Base-by-base conservation (phyloP, 2,888 invertebrate genomes). In the Corythucha ciliata region DNA sequence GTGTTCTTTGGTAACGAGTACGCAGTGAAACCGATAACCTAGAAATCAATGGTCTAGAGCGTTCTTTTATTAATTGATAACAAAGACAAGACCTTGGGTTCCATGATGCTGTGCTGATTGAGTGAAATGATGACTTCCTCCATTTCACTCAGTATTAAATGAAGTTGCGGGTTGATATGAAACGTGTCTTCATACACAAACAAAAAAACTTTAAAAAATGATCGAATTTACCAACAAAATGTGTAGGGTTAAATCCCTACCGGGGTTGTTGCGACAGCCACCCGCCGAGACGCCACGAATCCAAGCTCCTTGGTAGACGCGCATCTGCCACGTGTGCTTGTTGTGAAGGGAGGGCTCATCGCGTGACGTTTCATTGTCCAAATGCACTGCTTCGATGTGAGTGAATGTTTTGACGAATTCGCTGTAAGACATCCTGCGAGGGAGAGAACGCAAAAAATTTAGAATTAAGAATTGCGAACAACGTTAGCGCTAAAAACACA, bases 131-230 rank as follows among this genome's bases (percentile, higher is more conserved):
- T 79, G 1, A 88, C 80, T 68, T 85, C 84, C 64, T 85, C 84
- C 71, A 79, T 78, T 65, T 89, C 89, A 61, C 79, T 80, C 25
- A 91, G 68, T 39, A 80, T 76, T 40, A 92, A 67, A 63, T 90
- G 81, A 33, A 92, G 72, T 71, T 92, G 91, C 0, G 92, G 92
- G 69, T 92, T 92, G 65, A 90, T 87, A 68, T 91, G 90, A 67
- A 92, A 91, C 33, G 89, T 89, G 65, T 90, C 87, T 77, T 47
- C 27, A 14, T 46, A 46, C n/a, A 45, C 6, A n/a, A 12, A 21
- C 16, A 47, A 20, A 42, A 47, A 8, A 6, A 46, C 14, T 29
- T 18, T 20, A 27, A 47, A 7, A 12, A 7, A 18, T 21, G n/a
- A 3, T 20, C 33, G 16, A 33, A 3, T 33, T 4, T n/a, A 4